phyloP scores from a whole-genome alignment of 2,888 invertebrate species.

The Leptinotarsa peninsularis region DNA sequence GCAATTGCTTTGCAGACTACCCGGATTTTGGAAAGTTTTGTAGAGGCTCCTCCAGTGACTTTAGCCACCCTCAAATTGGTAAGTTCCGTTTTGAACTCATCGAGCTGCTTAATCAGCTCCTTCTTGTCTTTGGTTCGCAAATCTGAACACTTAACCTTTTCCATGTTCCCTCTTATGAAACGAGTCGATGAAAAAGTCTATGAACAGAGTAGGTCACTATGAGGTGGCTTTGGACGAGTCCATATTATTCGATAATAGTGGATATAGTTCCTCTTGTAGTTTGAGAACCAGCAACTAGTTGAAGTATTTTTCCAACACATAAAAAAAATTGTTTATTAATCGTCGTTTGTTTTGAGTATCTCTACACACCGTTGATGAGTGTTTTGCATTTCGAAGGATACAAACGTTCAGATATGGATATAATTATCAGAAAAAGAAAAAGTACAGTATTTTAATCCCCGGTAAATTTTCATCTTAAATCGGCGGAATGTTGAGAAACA shows the following conservation, averaged over 20 bases:
- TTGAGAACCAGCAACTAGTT: too few relatives aligned
- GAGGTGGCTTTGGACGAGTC: constrained; percentile 2
- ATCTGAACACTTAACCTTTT: constrained; percentile 97
- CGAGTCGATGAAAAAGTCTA: neutral
- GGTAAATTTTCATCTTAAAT: too few relatives aligned
- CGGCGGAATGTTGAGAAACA: too few relatives aligned
- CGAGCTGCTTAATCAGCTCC: constrained; percentile 96
- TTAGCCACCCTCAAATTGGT: constrained; percentile 95
- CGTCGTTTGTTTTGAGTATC: too few relatives aligned
- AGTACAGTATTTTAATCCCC: too few relatives aligned
- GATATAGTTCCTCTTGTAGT: neutral
- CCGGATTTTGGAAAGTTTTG: constrained; percentile 97
- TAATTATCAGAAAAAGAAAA: too few relatives aligned
- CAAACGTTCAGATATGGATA: too few relatives aligned
- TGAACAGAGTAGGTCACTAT: neutral
- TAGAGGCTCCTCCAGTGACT: constrained; percentile 98
- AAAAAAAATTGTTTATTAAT: too few relatives aligned
- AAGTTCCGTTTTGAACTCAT: constrained; percentile 96
- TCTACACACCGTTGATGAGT: too few relatives aligned
- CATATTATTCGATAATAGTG: neutral
- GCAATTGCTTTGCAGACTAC: constrained; percentile 99
- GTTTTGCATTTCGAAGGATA: too few relatives aligned
- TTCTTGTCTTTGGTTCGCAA: constrained; percentile 96
- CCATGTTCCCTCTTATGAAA: constrained; percentile 56
- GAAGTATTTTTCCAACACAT: too few relatives aligned